Conservation (phyloP, 2,888 invertebrate species). For the Caenorhabditis auriculariae region DNA sequence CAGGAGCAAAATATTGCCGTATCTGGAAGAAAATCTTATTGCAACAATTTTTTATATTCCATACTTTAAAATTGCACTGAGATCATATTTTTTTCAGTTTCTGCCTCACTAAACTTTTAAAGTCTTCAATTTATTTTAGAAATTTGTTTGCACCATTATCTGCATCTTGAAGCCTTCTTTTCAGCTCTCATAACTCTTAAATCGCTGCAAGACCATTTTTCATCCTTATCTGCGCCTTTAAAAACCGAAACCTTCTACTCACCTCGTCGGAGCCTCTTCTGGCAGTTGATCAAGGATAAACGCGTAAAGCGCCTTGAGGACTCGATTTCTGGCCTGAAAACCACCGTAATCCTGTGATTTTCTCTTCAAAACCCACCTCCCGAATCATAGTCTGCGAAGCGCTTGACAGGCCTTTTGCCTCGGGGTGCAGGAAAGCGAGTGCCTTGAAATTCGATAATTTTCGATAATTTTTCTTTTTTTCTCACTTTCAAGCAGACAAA, state of each 20-base stretch:
- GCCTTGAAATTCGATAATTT: slow-evolving; percentile 68
- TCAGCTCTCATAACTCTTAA: not conserved
- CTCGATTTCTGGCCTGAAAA: slow-evolving; percentile 59
- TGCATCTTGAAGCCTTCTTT: not conserved
- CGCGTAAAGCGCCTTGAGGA: slow-evolving; percentile 60
- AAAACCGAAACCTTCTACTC: no score
- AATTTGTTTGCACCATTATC: not conserved
- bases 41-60: no score
- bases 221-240: no score
- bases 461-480: not conserved
- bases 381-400: slow-evolving; percentile 51
- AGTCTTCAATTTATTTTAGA: not conserved
- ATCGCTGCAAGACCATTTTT: not conserved
- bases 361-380: no score
- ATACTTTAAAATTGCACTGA: no score
- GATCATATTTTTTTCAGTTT: no score
- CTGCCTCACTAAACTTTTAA: no score
- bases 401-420: slow-evolving; percentile 53
- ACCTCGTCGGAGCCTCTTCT: slow-evolving; percentile 62
- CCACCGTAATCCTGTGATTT: no score
- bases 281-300: slow-evolving; percentile 59
- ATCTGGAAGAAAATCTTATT: no score
- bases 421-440: slow-evolving; percentile 95
- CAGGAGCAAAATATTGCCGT: slow-evolving; percentile 55
- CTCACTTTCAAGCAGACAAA: slow-evolving; percentile 85